Evolutionary conservation across 2,797 vertebrate genomes (phyloP).

Genomic region (Phoeniculus purpureus): DNA sequence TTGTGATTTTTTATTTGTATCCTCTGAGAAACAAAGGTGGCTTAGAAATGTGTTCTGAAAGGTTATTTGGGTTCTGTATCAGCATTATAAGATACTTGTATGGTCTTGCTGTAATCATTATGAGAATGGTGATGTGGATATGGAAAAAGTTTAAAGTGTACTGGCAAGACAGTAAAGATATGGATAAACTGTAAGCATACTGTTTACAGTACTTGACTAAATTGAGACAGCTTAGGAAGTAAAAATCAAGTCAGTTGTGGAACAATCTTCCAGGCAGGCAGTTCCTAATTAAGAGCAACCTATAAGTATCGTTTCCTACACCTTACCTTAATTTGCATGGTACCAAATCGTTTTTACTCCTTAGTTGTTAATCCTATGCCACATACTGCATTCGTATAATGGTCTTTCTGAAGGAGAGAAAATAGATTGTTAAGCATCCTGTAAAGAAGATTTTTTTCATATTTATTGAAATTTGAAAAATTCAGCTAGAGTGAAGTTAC

Average conservation of each 20-base stretch:
- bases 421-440: background rate
- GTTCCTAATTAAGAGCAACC: background rate
- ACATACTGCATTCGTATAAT: background rate
- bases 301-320: background rate
- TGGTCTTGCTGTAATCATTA: background rate
- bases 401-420: background rate
- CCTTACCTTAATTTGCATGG: background rate
- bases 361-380: background rate
- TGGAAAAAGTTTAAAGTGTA: background rate
- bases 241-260: background rate
- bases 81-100: background rate
- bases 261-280: background rate
- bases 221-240: background rate
- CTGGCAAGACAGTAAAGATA: background rate
- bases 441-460: rapidly evolving
- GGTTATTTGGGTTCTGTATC: background rate
- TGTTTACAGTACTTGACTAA: background rate
- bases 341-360: background rate
- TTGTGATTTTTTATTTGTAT: background rate
- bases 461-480: background rate
- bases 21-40: background rate
- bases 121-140: background rate
- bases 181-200: background rate
- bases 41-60: background rate
- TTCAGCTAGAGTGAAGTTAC: background rate